These are phyloP conservation scores for Homalodisca vitripennis DNA, from an alignment of 1,140 invertebrate species.

Conservation along the genomic window DNA sequence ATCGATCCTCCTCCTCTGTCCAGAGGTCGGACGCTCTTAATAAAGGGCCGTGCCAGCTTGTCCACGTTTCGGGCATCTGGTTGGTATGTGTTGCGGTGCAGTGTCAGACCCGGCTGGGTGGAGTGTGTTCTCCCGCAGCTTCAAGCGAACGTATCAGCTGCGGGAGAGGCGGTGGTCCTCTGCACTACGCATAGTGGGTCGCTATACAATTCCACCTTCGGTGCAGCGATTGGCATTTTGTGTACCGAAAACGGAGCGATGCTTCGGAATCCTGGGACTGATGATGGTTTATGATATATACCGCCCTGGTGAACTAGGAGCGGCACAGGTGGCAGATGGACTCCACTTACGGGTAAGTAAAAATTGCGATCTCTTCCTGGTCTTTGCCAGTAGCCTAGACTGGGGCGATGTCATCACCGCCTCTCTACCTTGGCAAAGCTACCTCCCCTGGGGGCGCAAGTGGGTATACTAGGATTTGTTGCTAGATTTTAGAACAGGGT, in stretches of 20 bases:
- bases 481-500: too few species aligned
- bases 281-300: background rate
- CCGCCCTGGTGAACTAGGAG: conserved; percentile 7
- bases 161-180: background rate
- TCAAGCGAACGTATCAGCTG: background rate
- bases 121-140: background rate
- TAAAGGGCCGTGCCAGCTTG: background rate
- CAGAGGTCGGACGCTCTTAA: background rate
- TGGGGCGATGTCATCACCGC: background rate
- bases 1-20: background rate
- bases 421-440: too few species aligned
- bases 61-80: too few species aligned
- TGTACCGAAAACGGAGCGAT: background rate
- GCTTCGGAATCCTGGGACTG: background rate
- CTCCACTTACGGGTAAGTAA: background rate
- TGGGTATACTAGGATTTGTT: too few species aligned
- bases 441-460: too few species aligned
- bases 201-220: background rate
- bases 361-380: background rate
- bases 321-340: conserved; percentile 3
- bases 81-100: background rate
- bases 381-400: background rate
- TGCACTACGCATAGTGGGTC: background rate
- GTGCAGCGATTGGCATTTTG: background rate
- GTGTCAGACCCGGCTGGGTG: background rate